phyloP scores from a whole-genome alignment of 2,113 vertebrate genomes.

The Rutilus rutilus region DNA sequence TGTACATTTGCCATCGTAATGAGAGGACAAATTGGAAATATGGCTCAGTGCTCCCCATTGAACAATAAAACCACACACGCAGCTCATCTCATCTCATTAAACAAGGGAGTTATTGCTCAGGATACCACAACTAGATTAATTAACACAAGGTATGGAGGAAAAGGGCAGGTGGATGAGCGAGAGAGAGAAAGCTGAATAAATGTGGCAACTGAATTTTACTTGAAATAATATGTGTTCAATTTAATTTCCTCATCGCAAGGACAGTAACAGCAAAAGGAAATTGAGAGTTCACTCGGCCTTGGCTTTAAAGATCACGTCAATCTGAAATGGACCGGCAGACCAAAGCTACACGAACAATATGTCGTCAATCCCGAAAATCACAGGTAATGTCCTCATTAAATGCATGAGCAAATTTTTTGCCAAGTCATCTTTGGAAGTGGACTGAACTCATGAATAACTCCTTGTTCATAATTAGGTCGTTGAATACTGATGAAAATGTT shows the following conservation, averaged over 20 bases:
- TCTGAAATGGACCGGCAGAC: background rate
- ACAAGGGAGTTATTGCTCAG: conserved; percentile 32
- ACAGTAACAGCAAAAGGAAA: conserved; percentile 19
- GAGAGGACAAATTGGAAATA: conserved; percentile 46
- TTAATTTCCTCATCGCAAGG: conserved; percentile 29
- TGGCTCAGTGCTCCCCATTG: conserved; percentile 25
- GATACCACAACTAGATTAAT: conserved; percentile 24
- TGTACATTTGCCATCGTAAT: conserved; percentile 34
- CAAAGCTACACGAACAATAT: background rate
- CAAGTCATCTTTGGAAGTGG: background rate
- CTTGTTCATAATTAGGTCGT: background rate
- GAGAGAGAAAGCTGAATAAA: background rate
- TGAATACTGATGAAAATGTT: background rate
- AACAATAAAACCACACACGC: conserved; percentile 38
- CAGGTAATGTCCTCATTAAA: conserved; percentile 32
- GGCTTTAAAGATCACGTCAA: conserved; percentile 23
- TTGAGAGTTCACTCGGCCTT: conserved; percentile 23
- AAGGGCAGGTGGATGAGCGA: conserved; percentile 31
- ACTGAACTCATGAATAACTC: background rate
- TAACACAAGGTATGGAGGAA: conserved; percentile 32
- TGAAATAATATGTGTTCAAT: conserved; percentile 39
- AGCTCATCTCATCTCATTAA: conserved; percentile 43
- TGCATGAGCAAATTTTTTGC: background rate
- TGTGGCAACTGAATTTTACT: conserved; percentile 10
- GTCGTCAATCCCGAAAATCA: background rate